Evolutionary conservation across 2,113 vertebrate genomes (phyloP).

Genomic region (Glaucomys volans): DNA sequence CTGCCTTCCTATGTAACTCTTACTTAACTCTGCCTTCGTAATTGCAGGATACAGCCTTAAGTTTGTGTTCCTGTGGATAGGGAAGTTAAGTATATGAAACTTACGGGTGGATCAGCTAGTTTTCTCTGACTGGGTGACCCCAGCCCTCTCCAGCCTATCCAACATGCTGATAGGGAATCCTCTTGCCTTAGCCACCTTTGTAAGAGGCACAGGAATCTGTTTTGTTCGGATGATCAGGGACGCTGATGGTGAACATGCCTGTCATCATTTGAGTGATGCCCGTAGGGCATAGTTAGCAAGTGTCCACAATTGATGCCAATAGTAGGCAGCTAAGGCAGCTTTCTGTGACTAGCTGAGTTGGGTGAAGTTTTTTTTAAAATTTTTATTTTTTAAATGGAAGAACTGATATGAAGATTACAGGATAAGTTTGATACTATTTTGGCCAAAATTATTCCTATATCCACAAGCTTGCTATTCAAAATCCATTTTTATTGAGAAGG

Average conservation of each 20-base stretch:
- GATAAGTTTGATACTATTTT: not conserved
- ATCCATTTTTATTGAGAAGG: not conserved
- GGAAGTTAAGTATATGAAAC: not conserved
- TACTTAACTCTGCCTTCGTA: not conserved
- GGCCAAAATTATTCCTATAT: not conserved
- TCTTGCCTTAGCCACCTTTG: not conserved
- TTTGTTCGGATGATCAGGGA: not conserved
- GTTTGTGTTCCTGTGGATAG: not conserved
- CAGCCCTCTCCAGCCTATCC: not conserved
- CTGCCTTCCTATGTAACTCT: not conserved
- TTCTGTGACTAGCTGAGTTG: not conserved
- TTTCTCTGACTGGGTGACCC: not conserved
- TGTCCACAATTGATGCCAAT: not conserved
- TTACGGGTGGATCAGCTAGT: not conserved
- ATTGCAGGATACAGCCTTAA: not conserved
- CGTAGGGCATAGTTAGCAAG: rapidly evolving
- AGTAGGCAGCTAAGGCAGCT: not conserved
- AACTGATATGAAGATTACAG: not conserved
- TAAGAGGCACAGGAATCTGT: not conserved
- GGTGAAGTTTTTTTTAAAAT: not conserved
- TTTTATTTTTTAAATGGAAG: not conserved
- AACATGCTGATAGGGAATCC: rapidly evolving
- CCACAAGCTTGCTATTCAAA: not conserved
- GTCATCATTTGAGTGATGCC: not conserved
- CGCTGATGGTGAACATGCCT: not conserved